Conservation (phyloP, 2,113 vertebrate genomes). For the Chinchilla lanigera region DNA sequence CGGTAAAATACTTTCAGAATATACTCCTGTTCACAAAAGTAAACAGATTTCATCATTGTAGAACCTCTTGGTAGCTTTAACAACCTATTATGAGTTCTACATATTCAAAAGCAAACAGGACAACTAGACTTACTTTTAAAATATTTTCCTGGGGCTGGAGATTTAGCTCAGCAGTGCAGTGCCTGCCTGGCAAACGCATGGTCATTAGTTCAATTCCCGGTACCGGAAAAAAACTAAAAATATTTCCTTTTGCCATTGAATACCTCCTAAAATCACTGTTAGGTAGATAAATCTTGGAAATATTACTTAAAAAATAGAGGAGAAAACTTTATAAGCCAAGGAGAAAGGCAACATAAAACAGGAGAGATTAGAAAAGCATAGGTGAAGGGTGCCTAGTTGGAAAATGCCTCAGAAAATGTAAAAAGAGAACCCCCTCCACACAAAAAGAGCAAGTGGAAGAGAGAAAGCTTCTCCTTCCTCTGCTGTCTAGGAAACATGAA, state of each 20-base stretch:
- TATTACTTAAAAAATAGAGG: neutral
- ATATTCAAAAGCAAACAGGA: neutral
- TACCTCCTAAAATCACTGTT: neutral
- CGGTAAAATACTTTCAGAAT: neutral
- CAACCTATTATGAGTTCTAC: neutral
- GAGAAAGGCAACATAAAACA: neutral
- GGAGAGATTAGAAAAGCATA: neutral
- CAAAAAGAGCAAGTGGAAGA: neutral
- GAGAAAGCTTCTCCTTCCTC: neutral
- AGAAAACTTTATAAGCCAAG: neutral
- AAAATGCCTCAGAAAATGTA: neutral
- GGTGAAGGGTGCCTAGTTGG: neutral
- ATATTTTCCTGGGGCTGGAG: too few species aligned
- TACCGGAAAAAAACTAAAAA: too few species aligned
- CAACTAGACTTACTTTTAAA: too few species aligned
- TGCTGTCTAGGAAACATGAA: neutral
- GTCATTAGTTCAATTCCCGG: too few species aligned
- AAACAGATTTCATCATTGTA: neutral
- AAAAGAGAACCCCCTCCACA: neutral
- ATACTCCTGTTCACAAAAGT: neutral
- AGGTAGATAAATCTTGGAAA: neutral
- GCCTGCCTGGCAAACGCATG: too few species aligned
- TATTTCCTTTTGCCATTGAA: neutral
- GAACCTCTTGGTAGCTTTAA: neutral
- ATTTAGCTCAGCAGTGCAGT: too few species aligned